Evolutionary conservation across 1,140 invertebrate species (phyloP).

Genomic region (Dendrolimus kikuchii): DNA sequence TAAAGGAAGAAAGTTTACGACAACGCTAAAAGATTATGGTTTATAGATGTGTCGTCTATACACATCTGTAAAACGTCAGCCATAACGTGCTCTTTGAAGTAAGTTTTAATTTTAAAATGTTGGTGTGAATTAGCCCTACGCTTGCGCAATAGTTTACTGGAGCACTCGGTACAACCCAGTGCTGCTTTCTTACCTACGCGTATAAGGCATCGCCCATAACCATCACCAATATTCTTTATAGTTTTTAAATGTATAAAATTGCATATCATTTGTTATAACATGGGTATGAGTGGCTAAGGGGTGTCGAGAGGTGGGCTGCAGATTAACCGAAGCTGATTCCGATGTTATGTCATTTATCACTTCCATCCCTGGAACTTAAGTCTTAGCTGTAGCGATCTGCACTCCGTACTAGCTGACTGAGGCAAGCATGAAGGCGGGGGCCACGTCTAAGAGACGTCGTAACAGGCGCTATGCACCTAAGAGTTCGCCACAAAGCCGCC

Average conservation of each 20-base stretch:
- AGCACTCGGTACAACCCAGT: slow-evolving; percentile 51
- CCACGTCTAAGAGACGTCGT: no score
- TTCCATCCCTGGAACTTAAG: not conserved
- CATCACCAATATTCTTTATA: not conserved
- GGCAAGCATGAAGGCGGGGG: no score
- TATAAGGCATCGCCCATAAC: slow-evolving; percentile 29
- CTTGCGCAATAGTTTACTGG: slow-evolving; percentile 59
- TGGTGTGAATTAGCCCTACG: slow-evolving; percentile 14
- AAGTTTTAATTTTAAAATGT: not conserved
- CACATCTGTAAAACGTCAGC: no score
- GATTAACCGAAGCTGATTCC: not conserved
- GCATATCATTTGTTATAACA: not conserved
- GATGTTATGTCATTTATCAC: not conserved
- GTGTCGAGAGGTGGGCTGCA: no score
- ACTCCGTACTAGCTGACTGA: no score
- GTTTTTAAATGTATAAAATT: slow-evolving; percentile 1
- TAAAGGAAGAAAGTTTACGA: not conserved
- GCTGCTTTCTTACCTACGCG: slow-evolving; percentile 53
- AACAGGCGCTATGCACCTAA: no score
- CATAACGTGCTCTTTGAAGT: no score
- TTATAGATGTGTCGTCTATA: no score
- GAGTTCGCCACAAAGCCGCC: no score
- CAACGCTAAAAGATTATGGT: no score
- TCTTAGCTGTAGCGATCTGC: not conserved
- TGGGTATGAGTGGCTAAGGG: no score